Conservation (phyloP, 1,140 invertebrate species). For the Metaphire vulgaris region DNA sequence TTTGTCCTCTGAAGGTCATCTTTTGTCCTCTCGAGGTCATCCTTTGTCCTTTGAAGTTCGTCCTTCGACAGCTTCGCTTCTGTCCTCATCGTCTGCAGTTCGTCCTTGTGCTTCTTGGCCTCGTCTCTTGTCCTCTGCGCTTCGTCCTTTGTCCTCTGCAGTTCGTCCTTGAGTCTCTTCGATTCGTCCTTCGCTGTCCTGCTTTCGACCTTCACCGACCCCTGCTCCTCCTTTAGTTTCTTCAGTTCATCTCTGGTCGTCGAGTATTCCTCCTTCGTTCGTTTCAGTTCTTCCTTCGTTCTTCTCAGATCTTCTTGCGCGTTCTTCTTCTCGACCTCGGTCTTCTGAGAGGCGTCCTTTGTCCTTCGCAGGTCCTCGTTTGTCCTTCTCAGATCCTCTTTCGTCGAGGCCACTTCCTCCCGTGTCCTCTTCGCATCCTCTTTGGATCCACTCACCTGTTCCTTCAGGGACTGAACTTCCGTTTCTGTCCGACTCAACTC, state of each 20-base stretch:
- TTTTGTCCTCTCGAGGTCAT: not conserved
- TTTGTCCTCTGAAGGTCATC: not conserved
- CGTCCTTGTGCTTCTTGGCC: constrained; percentile 9
- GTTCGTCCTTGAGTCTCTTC: constrained; percentile 6
- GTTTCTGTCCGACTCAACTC: not conserved
- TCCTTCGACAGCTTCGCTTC: not conserved
- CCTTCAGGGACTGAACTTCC: not conserved
- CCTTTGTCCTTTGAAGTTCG: not conserved
- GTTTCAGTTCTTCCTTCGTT: constrained; percentile 13
- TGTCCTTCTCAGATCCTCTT: not conserved
- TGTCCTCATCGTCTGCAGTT: constrained; percentile 2
- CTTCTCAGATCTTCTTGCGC: not conserved
- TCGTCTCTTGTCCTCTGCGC: not conserved
- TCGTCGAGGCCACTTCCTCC: not conserved
- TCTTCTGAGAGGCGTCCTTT: constrained; percentile 15
- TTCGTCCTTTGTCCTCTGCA: constrained; percentile 4
- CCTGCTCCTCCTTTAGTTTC: constrained; percentile 8
- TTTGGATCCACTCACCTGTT: not conserved
- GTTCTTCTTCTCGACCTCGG: not conserved
- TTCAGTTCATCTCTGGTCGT: not conserved
- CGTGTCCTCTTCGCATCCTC: not conserved
- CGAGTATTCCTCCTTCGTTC: not conserved
- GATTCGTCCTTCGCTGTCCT: not conserved
- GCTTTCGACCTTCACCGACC: not conserved
- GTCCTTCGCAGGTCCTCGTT: constrained; percentile 1